Percentiles rank a stretch among this genome's conserved stretches.
Conservation (phyloP, 2,113 vertebrate genomes). For the Actenoides lindsayi region DNA sequence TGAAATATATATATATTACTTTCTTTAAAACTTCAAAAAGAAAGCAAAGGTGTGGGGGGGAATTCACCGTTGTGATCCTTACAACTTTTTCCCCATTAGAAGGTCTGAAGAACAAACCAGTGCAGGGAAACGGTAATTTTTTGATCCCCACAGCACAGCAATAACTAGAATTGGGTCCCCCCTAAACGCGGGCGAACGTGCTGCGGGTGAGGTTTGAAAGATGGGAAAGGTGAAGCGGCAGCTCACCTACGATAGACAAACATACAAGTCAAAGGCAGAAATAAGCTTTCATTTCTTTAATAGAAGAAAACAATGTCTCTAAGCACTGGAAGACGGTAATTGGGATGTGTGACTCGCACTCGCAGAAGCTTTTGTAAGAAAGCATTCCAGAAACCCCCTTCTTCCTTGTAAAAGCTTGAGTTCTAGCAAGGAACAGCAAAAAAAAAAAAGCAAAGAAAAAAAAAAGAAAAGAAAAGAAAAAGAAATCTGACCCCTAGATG, state of each 20-base stretch:
- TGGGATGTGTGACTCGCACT: not conserved
- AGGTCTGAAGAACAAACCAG: constrained; percentile 40
- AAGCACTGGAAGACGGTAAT: constrained; percentile 4
- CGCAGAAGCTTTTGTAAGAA: constrained; percentile 15
- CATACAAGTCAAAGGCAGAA: constrained; percentile 61
- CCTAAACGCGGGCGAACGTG: not conserved
- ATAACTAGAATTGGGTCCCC: constrained; percentile 49
- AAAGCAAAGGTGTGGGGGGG: not conserved
- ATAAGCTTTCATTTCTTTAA: constrained; percentile 66
- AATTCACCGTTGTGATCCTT: not conserved
- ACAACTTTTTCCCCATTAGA: constrained; percentile 27
- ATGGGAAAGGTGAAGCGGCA: constrained; percentile 57
- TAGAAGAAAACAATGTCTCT: constrained; percentile 52
- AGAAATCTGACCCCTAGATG: not conserved
- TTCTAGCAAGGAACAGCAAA: not conserved
- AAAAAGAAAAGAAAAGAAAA: not conserved
- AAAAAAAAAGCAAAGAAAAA: not conserved
- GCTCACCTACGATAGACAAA: constrained; percentile 61
- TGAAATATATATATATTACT: not conserved
- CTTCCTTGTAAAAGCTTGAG: constrained; percentile 39
- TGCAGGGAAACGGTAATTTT: constrained; percentile 20
- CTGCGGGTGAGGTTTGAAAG: constrained; percentile 50
- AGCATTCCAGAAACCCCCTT: not conserved
- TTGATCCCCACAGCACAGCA: constrained; percentile 4
- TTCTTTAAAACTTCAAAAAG: not conserved